Conservation (phyloP, 2,888 invertebrate species). For the Tribolium freemani region DNA sequence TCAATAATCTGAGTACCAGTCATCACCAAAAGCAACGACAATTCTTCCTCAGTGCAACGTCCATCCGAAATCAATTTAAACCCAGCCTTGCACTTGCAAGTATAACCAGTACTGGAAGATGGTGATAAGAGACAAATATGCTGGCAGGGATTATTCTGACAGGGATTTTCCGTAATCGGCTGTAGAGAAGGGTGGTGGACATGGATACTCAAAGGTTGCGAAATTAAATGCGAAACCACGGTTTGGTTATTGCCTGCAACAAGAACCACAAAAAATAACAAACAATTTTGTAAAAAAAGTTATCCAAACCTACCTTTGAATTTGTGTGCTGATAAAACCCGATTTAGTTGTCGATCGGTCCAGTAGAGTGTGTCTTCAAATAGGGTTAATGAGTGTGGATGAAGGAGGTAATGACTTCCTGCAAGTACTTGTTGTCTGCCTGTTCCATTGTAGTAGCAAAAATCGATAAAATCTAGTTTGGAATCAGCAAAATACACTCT, state of each 20-base stretch:
- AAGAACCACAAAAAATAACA: conserved; percentile 10
- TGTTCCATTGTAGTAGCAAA: conserved; percentile 95
- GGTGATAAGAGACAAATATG: conserved; percentile 95
- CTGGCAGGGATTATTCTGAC: conserved; percentile 81
- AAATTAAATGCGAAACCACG: conserved; percentile 93
- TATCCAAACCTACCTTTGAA: conserved; percentile 71
- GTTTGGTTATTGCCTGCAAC: conserved; percentile 86
- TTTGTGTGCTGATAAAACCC: conserved; percentile 92
- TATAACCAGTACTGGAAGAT: conserved; percentile 76
- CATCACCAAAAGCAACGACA: conserved; percentile 90
- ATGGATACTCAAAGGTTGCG: conserved; percentile 95
- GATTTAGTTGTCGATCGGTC: conserved; percentile 94
- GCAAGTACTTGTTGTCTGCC: conserved; percentile 90
- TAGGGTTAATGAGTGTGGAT: conserved; percentile 94
- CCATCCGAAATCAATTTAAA: conserved; percentile 78
- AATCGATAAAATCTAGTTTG: conserved; percentile 97
- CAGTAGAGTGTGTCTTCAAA: conserved; percentile 98
- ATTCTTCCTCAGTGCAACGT: conserved; percentile 86
- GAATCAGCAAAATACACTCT: conserved; percentile 98
- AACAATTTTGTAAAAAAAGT: background rate
- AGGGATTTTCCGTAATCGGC: conserved; percentile 84
- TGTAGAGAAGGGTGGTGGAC: conserved; percentile 96
- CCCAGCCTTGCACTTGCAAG: conserved; percentile 94
- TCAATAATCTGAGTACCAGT: conserved; percentile 92
- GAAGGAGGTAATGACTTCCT: conserved; percentile 91